Evolutionary conservation across 2,797 vertebrate genomes (phyloP).

Genomic region (Lagocephalus sceleratus): DNA sequence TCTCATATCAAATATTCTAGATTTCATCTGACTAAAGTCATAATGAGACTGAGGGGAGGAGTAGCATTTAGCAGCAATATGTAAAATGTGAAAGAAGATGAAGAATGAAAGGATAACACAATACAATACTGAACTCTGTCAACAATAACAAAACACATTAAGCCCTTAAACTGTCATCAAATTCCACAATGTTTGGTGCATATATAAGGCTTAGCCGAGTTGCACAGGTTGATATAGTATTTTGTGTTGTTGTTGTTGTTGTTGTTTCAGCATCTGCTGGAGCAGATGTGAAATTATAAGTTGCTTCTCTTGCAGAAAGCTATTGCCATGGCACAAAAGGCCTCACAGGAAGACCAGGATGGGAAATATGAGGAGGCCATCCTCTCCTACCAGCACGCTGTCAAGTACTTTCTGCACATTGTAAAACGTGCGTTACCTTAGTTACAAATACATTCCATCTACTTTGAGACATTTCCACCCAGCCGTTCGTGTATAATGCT

Average conservation of each 20-base stretch:
- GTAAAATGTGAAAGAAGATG: too few species aligned
- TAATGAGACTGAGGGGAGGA: background rate
- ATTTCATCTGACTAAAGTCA: background rate
- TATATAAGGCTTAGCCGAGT: background rate
- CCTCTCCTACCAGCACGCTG: constrained; percentile 88
- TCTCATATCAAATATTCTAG: too few species aligned
- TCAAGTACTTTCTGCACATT: constrained; percentile 93
- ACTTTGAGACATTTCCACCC: constrained; percentile 3
- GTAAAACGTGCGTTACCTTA: constrained; percentile 86
- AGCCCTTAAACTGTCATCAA: too few species aligned
- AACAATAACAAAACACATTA: too few species aligned
- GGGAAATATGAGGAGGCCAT: constrained; percentile 93
- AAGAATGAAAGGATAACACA: too few species aligned
- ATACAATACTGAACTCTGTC: background rate
- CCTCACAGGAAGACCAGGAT: constrained; percentile 89
- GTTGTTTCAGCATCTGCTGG: background rate
- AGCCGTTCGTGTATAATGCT: background rate
- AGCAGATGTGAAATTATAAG: background rate
- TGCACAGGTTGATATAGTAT: background rate
- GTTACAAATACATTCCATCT: constrained; percentile 4
- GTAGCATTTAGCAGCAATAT: too few species aligned
- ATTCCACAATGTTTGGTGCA: background rate
- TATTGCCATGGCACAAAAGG: constrained; percentile 88
- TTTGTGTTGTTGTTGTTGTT: too few species aligned
- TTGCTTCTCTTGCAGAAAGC: constrained; percentile 84